Conservation (phyloP, 2,113 vertebrate genomes). For the Podarcis cretensis region DNA sequence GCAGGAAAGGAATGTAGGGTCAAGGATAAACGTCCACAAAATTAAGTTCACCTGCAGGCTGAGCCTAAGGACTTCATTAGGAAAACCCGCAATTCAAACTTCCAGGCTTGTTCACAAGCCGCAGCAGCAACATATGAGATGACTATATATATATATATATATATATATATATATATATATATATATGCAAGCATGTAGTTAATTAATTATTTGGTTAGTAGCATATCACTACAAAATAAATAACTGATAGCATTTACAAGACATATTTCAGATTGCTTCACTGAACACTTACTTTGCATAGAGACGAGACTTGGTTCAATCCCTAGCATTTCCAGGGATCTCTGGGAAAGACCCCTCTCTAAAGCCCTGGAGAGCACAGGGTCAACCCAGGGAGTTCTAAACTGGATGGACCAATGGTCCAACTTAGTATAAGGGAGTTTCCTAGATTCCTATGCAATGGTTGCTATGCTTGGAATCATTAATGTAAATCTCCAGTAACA, state of each 20-base stretch:
- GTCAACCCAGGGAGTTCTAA: neutral
- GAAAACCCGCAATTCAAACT: neutral
- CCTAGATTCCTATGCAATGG: neutral
- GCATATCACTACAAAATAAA: constrained; percentile 47
- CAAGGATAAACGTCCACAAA: neutral
- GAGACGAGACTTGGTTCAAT: too few species aligned
- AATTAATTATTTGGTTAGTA: constrained; percentile 74
- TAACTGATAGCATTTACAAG: rapidly evolving
- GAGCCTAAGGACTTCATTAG: neutral
- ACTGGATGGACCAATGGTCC: neutral
- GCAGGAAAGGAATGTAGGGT: neutral
- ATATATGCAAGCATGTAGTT: constrained; percentile 4
- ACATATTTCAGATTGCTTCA: rapidly evolving
- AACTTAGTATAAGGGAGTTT: neutral
- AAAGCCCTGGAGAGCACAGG: neutral
- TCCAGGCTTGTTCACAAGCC: neutral
- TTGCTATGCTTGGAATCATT: rapidly evolving
- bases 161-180: too few species aligned
- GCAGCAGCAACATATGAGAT: neutral
- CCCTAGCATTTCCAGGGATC: too few species aligned
- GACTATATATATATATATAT: neutral
- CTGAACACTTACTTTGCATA: neutral
- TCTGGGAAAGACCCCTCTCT: neutral
- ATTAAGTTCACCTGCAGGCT: neutral
- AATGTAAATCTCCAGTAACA: neutral